Percentiles rank a stretch among this genome's conserved stretches.
phyloP scores from a whole-genome alignment of 2,797 vertebrate genomes.

The Paedocypris micromegethes region DNA sequence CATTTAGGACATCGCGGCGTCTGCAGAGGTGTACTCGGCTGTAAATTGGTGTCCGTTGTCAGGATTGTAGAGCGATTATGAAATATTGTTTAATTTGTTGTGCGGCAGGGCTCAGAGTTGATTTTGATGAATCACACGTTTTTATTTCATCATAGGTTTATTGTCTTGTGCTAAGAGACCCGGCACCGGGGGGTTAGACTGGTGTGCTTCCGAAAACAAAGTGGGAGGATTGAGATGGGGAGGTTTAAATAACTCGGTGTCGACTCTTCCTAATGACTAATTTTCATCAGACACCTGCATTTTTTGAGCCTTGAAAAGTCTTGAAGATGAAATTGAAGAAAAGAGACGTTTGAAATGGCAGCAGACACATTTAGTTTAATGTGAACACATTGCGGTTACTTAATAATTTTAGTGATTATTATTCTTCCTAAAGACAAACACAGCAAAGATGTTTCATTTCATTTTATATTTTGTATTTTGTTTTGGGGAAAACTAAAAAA shows the following conservation, averaged over 20 bases:
- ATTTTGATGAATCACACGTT: slow-evolving; percentile 79
- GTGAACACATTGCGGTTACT: no score
- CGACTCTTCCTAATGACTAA: slow-evolving; percentile 4
- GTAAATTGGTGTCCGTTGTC: slow-evolving; percentile 83
- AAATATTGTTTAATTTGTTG: slow-evolving; percentile 88
- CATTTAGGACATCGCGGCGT: slow-evolving; percentile 64
- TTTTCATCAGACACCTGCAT: slow-evolving; percentile 14
- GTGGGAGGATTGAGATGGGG: slow-evolving; percentile 34
- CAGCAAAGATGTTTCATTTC: no score
- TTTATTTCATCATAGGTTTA: slow-evolving; percentile 80
- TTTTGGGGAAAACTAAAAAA: no score
- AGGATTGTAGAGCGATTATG: slow-evolving; percentile 84
- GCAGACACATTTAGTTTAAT: no score
- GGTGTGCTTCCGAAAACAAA: slow-evolving; percentile 20
- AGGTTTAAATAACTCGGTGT: slow-evolving; percentile 21
- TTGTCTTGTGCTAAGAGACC: slow-evolving; percentile 57
- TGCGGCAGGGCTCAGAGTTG: slow-evolving; percentile 68
- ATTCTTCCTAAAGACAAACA: no score
- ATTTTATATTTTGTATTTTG: no score
- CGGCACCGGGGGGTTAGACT: slow-evolving; percentile 29
- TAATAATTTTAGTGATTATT: no score
- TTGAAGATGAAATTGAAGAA: not conserved
- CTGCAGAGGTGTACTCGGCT: slow-evolving; percentile 75
- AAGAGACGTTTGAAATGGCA: no score
- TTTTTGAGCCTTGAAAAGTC: slow-evolving; percentile 5